phyloP scores from a whole-genome alignment of 2,888 invertebrate genomes.

The Lapara coniferarum region DNA sequence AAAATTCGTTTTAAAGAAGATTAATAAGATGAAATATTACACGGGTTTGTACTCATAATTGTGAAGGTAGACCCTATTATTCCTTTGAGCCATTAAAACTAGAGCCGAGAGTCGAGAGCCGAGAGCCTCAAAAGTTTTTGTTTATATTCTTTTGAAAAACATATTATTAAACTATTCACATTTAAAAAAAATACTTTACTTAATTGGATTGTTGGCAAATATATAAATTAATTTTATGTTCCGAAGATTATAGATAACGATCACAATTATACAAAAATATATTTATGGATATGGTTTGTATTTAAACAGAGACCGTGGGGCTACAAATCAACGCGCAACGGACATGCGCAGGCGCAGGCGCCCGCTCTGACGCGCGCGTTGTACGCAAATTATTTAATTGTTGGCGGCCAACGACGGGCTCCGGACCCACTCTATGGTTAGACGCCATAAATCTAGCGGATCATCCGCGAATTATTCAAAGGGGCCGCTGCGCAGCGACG shows the following conservation, averaged over 20 bases:
- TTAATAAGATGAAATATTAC: constrained; percentile 10
- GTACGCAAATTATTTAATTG: constrained; percentile 81
- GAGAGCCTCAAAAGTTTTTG: background rate
- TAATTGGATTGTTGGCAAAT: constrained; percentile 21
- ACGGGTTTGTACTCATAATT: constrained; percentile 8
- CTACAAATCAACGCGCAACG: constrained; percentile 33
- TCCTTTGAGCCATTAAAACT: background rate
- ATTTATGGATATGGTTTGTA: constrained; percentile 9
- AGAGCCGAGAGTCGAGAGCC: no score
- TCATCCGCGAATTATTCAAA: constrained; percentile 78
- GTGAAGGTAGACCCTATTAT: constrained; percentile 1
- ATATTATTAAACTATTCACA: no score
- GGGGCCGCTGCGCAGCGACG: constrained; percentile 55
- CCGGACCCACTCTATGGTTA: constrained; percentile 67
- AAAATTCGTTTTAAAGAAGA: background rate
- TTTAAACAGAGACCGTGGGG: constrained; percentile 14
- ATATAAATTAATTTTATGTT: constrained; percentile 2
- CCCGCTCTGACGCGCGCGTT: constrained; percentile 33
- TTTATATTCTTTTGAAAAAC: background rate
- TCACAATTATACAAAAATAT: constrained; percentile 17
- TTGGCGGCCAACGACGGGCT: constrained; percentile 40
- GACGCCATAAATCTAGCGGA: constrained; percentile 75
- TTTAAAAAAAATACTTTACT: constrained; percentile 4
- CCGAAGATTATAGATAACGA: constrained; percentile 22
- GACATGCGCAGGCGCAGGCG: constrained; percentile 20